phyloP scores from a whole-genome alignment of 2,113 vertebrate species.

The Paralichthys olivaceus region DNA sequence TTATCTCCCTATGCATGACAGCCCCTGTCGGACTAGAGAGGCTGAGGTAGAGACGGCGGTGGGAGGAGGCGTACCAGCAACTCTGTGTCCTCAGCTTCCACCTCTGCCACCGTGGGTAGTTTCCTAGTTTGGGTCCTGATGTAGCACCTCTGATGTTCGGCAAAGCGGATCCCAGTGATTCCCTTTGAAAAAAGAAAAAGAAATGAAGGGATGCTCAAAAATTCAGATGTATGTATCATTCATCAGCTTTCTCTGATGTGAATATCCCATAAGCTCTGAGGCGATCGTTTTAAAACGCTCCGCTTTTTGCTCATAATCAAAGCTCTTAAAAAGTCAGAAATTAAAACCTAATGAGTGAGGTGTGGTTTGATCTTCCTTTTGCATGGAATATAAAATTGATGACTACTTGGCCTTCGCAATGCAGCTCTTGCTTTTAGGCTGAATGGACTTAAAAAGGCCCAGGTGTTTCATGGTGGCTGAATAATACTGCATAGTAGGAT shows the following conservation, averaged over 20 bases:
- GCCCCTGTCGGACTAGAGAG: constrained; percentile 57
- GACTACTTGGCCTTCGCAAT: constrained; percentile 32
- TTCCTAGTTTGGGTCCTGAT: constrained; percentile 82
- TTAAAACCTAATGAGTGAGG: constrained; percentile 64
- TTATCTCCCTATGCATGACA: constrained; percentile 73
- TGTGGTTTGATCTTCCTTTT: constrained; percentile 58
- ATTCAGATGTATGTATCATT: constrained; percentile 74
- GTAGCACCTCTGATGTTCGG: constrained; percentile 85
- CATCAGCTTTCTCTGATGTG: constrained; percentile 65
- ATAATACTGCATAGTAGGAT: constrained; percentile 58
- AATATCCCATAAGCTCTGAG: constrained; percentile 39
- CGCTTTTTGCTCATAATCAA: constrained; percentile 69
- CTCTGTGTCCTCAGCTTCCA: constrained; percentile 65
- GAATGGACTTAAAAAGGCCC: constrained; percentile 42
- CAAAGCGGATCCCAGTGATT: constrained; percentile 84
- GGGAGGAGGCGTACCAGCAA: constrained; percentile 61
- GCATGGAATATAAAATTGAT: constrained; percentile 34
- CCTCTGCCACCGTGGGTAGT: constrained; percentile 72
- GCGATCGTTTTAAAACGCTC: constrained; percentile 57
- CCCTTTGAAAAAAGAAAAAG: constrained; percentile 76
- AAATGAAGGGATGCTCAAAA: constrained; percentile 53
- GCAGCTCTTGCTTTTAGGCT: constrained; percentile 44
- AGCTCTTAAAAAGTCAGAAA: constrained; percentile 61
- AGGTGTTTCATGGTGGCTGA: constrained; percentile 35
- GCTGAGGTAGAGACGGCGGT: constrained; percentile 34